Conservation (phyloP, 1,140 invertebrate genomes). For the Drosophila lacteicornis region DNA sequence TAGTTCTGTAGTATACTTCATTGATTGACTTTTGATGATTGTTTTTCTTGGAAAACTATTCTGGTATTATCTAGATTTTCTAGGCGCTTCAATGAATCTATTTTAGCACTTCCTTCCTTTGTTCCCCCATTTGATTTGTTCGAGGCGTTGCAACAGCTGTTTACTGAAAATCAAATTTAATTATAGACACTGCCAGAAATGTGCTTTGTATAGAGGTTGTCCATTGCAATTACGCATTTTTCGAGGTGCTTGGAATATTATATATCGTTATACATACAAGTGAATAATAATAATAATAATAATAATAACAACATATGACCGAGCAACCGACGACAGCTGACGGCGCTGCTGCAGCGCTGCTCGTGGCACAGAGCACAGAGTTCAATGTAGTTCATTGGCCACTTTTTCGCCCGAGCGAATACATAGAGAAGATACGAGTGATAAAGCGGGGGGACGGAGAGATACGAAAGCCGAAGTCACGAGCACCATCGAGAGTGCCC, state of each 20-base stretch:
- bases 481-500: constrained; percentile 59
- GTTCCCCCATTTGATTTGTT: neutral
- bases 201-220: neutral
- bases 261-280: neutral
- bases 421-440: constrained; percentile 41
- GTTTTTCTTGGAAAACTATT: neutral
- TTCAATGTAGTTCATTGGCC: constrained; percentile 81
- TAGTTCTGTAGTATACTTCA: neutral
- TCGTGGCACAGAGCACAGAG: constrained; percentile 64
- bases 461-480: constrained; percentile 76
- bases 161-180: constrained; percentile 3
- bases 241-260: constrained; percentile 1
- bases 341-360: constrained; percentile 44
- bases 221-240: constrained; percentile 18
- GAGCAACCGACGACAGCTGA: constrained; percentile 63
- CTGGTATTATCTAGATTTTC: constrained; percentile 2
- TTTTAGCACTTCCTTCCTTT: constrained; percentile 2
- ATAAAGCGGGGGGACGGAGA: constrained; percentile 50
- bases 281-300: constrained; percentile 29
- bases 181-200: constrained; percentile 5
- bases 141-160: constrained; percentile 25
- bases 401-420: constrained; percentile 68
- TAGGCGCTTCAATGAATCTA: constrained; percentile 9
- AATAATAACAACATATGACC: constrained; percentile 61
- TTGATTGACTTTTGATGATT: neutral